A percentile compares a stretch with the other conserved stretches of the same genome.
These are phyloP conservation scores for Ypsolopha scabrella DNA, from an alignment of 2,888 invertebrate genomes.

Conservation along the genomic window DNA sequence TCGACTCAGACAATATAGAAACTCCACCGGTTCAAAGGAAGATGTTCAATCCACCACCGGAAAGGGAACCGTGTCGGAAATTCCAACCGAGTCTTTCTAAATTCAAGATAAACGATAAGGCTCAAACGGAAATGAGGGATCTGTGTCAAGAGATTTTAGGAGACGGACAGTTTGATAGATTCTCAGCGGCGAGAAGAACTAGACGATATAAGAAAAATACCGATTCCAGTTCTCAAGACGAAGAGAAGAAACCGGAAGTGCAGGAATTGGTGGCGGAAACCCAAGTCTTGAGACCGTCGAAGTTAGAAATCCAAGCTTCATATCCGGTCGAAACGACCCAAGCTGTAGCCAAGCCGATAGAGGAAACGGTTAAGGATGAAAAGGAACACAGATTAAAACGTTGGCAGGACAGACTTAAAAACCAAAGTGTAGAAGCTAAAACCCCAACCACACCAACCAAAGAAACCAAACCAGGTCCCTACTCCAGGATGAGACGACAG, in stretches of 20 bases:
- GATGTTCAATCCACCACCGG: constrained; percentile 73
- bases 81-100: constrained; percentile 42
- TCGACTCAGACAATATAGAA: constrained; percentile 92
- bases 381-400: constrained; percentile 73
- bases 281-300: constrained; percentile 60
- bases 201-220: constrained; percentile 80
- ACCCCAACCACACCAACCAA: constrained; percentile 38
- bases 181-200: constrained; percentile 84
- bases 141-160: constrained; percentile 71
- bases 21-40: constrained; percentile 87
- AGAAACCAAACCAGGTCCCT: constrained; percentile 44
- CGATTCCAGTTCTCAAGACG: constrained; percentile 69
- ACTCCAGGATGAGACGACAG: constrained; percentile 71
- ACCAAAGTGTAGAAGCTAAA: constrained; percentile 54
- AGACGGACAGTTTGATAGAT: constrained; percentile 87
- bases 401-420: constrained; percentile 79
- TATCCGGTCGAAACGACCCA: constrained; percentile 50
- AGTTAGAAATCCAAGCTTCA: constrained; percentile 63
- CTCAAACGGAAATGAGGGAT: constrained; percentile 49
- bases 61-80: constrained; percentile 71
- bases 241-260: constrained; percentile 60
- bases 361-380: constrained; percentile 52
- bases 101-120: constrained; percentile 30
- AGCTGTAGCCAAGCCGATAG: constrained; percentile 46
- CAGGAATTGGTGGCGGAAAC: constrained; percentile 66